These are phyloP conservation scores for Drosophila rellima DNA, from an alignment of 2,888 invertebrate genomes.

Conservation along the genomic window DNA sequence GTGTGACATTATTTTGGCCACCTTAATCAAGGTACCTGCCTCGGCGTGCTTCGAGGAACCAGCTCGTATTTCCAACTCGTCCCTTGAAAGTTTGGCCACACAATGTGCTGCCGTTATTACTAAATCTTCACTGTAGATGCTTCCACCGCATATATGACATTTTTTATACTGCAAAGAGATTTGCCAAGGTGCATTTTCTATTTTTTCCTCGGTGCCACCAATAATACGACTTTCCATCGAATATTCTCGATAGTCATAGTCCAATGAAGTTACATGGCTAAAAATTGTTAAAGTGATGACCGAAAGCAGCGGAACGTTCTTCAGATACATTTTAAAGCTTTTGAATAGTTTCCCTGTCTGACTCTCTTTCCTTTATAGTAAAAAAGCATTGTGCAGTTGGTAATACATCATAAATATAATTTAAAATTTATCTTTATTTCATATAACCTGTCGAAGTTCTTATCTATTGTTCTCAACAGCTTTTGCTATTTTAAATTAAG, in stretches of 20 bases:
- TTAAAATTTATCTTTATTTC: neutral
- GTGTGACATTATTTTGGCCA: slow-evolving; percentile 79
- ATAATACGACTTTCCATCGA: slow-evolving; percentile 55
- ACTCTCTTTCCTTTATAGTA: slow-evolving; percentile 6
- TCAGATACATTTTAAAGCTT: slow-evolving; percentile 15
- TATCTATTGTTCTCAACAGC: neutral
- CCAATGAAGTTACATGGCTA: neutral
- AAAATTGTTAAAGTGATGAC: neutral
- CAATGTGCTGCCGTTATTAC: slow-evolving; percentile 87
- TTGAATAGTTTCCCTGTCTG: neutral
- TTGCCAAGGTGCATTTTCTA: slow-evolving; percentile 65
- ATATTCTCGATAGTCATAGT: neutral
- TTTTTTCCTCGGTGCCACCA: slow-evolving; percentile 58
- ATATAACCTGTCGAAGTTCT: neutral
- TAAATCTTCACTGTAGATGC: slow-evolving; percentile 85
- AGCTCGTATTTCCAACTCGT: slow-evolving; percentile 83
- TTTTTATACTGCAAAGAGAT: slow-evolving; percentile 75
- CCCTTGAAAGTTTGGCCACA: slow-evolving; percentile 69
- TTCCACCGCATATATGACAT: slow-evolving; percentile 87
- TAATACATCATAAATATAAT: neutral
- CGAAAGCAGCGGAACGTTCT: neutral
- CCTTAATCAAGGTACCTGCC: slow-evolving; percentile 50
- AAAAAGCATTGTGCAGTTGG: neutral
- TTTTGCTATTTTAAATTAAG: neutral
- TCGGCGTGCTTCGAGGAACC: slow-evolving; percentile 86